Evolutionary conservation across 2,113 vertebrate genomes (phyloP).

Genomic region (Pseudorasbora parva): DNA sequence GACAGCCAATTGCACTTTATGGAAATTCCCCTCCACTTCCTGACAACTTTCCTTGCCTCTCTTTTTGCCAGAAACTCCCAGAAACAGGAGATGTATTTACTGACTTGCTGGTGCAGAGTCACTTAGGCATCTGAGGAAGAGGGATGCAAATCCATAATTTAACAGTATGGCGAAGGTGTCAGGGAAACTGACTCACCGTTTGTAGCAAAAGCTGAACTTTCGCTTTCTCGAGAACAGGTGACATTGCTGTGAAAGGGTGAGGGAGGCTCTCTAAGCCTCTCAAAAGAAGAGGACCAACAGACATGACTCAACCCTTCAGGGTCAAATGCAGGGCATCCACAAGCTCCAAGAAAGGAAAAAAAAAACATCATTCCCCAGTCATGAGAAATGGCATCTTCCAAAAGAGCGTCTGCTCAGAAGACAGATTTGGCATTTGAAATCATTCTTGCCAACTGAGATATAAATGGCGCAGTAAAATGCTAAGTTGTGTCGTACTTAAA

Average conservation of each 20-base stretch:
- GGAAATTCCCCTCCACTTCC: slow-evolving; percentile 50
- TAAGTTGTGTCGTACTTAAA: slow-evolving; percentile 7
- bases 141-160: slow-evolving; percentile 55
- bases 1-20: slow-evolving; percentile 51
- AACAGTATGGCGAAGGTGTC: slow-evolving; percentile 42
- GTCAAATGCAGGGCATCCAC: slow-evolving; percentile 44
- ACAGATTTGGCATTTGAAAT: slow-evolving; percentile 30
- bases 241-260: slow-evolving; percentile 27
- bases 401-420: slow-evolving; percentile 37
- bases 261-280: slow-evolving; percentile 6
- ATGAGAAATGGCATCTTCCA: slow-evolving; percentile 35
- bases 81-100: slow-evolving; percentile 41
- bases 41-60: slow-evolving; percentile 50
- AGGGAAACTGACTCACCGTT: slow-evolving; percentile 25
- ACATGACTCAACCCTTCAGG: slow-evolving; percentile 39
- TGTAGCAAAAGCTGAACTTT: slow-evolving; percentile 48
- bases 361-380: slow-evolving; percentile 12
- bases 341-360: not conserved
- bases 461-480: not conserved
- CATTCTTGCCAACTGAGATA: not conserved
- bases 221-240: slow-evolving; percentile 38
- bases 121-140: slow-evolving; percentile 28
- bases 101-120: not conserved
- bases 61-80: slow-evolving; percentile 41
- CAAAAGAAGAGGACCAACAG: slow-evolving; percentile 40